A percentile compares a stretch with the other conserved stretches of the same genome.
phyloP scores from a whole-genome alignment of 2,797 vertebrate species.

The Cossypha polioptera region DNA sequence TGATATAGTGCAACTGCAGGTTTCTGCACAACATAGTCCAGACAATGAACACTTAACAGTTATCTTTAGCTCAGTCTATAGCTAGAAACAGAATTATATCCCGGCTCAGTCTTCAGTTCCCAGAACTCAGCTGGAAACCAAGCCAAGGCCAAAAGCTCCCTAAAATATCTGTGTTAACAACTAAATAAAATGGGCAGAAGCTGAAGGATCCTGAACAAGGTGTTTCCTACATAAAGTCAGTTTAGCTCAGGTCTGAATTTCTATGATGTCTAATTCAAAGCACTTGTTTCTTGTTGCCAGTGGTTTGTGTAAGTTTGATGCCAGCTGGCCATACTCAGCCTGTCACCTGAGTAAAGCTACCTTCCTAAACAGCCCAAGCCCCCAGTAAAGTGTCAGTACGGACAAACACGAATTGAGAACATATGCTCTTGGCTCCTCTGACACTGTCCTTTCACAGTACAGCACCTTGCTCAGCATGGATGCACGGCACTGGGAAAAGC shows the following conservation, averaged over 20 bases:
- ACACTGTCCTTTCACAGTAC: not conserved
- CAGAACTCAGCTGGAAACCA: conserved; percentile 8
- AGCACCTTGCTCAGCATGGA: not conserved
- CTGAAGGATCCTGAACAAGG: not conserved
- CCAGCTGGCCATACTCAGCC: conserved; percentile 6
- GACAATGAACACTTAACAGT: not conserved
- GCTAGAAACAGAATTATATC: not conserved
- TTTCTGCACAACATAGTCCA: not conserved
- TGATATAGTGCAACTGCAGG: not conserved
- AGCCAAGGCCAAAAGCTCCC: not conserved
- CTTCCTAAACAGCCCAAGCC: not conserved
- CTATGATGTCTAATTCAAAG: not conserved
- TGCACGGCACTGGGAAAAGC: not conserved
- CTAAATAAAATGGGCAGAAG: not conserved
- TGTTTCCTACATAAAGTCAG: not conserved
- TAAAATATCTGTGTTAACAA: not conserved
- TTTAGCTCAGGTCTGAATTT: not conserved
- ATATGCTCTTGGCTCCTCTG: not conserved
- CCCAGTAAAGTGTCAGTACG: not conserved
- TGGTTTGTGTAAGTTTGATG: not conserved
- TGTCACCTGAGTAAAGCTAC: not conserved
- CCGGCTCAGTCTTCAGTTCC: not conserved
- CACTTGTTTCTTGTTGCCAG: not conserved
- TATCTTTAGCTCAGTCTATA: not conserved
- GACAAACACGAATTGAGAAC: not conserved